Evolutionary conservation across 2,888 invertebrate species (phyloP), one percentile per base, ranked within the genome.

Genomic region (Ophion ellenae): DNA sequence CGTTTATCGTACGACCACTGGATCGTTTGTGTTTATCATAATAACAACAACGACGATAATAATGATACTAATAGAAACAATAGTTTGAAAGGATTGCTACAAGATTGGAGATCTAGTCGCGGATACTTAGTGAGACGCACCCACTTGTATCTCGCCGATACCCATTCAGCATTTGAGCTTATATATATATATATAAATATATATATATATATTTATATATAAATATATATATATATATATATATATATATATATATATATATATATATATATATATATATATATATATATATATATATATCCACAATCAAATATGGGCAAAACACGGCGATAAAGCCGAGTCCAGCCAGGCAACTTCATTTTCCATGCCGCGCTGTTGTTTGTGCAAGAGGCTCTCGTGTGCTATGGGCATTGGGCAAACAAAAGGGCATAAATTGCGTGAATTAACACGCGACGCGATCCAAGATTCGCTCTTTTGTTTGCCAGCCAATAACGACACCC

Each of bases 301-400:
- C 1, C 53, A 17, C 53, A 14, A 11, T 11, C 47, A 53, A 20
- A 70, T 57, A 67, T 75, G 32, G 75, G 36, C 17, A 45, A 70
- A 45, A 80, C 57, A 61, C 71, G 45, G 17, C 64, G 67, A 75
- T 57, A 59, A 67, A 78, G 76, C 82, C 84, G n/a, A 63, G 40
- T 57, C 40, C 61, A 73, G 80, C 28, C 81, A 83, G 86, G 90
- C 89, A 91, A 90, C 90, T 91, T 91, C 89, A 91, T 90, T 90
- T 90, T 90, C 90, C 90, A 87, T 74, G 77, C 83, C 85, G 87
- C 88, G 88, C 89, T 89, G 89, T 89, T 89, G 89, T 86, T 86
- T 81, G 63, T 82, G 73, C 87, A 71, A 75, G 69, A 47, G 67
- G 70, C 69, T 53, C 24, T 20, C 66, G 78, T 78, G 67, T 53